Percentiles rank a stretch among this genome's conserved stretches.
Evolutionary conservation across 1,140 invertebrate genomes (phyloP).

Genomic region (Sinonovacula constricta): DNA sequence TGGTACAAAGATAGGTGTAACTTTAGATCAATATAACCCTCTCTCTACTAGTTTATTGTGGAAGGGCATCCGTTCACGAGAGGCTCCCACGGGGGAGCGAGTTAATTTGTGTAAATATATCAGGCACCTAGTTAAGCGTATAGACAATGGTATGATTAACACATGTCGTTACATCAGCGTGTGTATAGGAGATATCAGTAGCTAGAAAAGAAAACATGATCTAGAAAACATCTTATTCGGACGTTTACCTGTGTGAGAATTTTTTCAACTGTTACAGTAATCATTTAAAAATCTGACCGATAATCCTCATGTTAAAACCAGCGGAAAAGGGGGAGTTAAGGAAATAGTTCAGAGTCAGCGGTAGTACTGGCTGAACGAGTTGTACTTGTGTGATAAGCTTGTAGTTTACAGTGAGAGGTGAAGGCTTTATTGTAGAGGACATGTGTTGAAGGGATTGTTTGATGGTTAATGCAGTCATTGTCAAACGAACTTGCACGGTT

Average conservation of each 20-base stretch:
- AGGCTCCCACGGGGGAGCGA: background rate
- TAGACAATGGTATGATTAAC: background rate
- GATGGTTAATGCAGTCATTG: too few relatives aligned
- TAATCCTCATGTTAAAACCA: too few relatives aligned
- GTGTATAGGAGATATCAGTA: too few relatives aligned
- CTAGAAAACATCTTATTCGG: background rate
- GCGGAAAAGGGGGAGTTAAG: too few relatives aligned
- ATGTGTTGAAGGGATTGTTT: too few relatives aligned
- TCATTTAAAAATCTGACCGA: background rate
- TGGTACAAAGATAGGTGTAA: slow-evolving; percentile 47
- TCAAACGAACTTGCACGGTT: too few relatives aligned
- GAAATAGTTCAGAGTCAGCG: too few relatives aligned
- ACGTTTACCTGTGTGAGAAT: background rate
- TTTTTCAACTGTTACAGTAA: background rate
- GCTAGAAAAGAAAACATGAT: too few relatives aligned
- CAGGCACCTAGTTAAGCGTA: background rate
- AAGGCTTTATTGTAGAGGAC: too few relatives aligned
- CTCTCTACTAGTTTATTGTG: background rate
- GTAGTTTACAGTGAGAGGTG: too few relatives aligned
- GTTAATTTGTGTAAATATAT: background rate
- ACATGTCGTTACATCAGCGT: background rate
- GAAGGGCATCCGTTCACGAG: background rate
- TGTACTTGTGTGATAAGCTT: too few relatives aligned
- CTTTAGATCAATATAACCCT: slow-evolving; percentile 40
- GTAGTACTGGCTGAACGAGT: too few relatives aligned